phyloP scores from a whole-genome alignment of 2,113 vertebrate species.

The Perccottus glenii region DNA sequence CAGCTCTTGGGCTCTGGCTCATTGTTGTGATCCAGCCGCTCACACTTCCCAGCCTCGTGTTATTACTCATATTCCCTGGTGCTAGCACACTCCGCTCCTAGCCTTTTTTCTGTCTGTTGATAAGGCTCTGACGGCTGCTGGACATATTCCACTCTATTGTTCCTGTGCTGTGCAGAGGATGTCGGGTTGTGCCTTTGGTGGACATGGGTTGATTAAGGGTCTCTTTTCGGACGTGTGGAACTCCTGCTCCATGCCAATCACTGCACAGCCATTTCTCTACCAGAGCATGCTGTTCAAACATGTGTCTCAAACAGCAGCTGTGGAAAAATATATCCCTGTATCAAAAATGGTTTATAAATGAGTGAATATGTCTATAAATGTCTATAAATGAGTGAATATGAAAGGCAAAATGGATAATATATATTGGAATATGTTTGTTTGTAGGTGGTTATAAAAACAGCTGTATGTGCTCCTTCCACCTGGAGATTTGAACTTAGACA shows the following conservation, averaged over 20 bases:
- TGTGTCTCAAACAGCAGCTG: neutral
- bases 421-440: too few relatives aligned
- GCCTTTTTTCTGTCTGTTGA: neutral
- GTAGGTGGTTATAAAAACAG: too few relatives aligned
- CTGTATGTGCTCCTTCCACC: too few relatives aligned
- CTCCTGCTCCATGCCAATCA: neutral
- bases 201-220: slow-evolving; percentile 5
- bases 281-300: neutral
- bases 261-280: neutral
- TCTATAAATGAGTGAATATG: too few relatives aligned
- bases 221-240: neutral
- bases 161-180: neutral
- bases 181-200: neutral
- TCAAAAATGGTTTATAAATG: too few relatives aligned
- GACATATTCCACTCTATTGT: neutral
- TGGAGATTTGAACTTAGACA: too few relatives aligned
- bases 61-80: neutral
- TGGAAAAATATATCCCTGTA: too few relatives aligned
- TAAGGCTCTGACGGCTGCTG: neutral
- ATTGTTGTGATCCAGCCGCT: neutral
- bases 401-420: too few relatives aligned
- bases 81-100: neutral
- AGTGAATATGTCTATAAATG: too few relatives aligned
- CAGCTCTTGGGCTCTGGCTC: neutral
- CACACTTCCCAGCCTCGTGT: neutral